These are phyloP conservation scores for Tragelaphus scriptus DNA, from an alignment of 2,113 vertebrate species.

Conservation along the genomic window DNA sequence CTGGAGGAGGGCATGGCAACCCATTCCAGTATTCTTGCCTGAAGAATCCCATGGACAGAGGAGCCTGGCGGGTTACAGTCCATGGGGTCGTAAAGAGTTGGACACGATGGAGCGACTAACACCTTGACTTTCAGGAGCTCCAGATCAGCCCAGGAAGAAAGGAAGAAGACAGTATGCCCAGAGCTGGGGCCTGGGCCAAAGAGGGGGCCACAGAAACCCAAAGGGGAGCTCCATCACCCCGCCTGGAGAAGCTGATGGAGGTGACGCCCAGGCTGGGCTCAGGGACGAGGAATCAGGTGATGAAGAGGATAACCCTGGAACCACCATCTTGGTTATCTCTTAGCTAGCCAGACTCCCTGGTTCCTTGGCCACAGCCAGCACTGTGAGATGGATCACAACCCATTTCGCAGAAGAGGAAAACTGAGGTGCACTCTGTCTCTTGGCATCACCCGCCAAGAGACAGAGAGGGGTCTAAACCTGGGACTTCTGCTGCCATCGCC, in stretches of 20 bases:
- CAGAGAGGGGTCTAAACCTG: background rate
- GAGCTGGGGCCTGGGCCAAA: background rate
- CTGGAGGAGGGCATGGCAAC: background rate
- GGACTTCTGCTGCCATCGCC: background rate
- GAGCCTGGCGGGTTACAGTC: background rate
- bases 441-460: rapidly evolving
- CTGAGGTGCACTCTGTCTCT: background rate
- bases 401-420: background rate
- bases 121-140: background rate
- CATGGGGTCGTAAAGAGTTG: background rate
- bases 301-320: too few relatives aligned
- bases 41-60: background rate
- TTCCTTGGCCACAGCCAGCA: rapidly evolving
- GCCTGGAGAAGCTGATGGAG: background rate
- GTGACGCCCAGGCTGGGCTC: background rate
- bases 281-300: background rate
- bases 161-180: background rate
- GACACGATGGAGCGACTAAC: rapidly evolving
- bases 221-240: background rate
- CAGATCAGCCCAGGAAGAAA: background rate
- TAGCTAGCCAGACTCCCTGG: background rate
- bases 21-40: background rate
- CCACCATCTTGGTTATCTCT: background rate
- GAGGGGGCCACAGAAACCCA: background rate
- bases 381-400: background rate